Conservation (phyloP, 2,113 vertebrate species). For the Hippotragus niger region DNA sequence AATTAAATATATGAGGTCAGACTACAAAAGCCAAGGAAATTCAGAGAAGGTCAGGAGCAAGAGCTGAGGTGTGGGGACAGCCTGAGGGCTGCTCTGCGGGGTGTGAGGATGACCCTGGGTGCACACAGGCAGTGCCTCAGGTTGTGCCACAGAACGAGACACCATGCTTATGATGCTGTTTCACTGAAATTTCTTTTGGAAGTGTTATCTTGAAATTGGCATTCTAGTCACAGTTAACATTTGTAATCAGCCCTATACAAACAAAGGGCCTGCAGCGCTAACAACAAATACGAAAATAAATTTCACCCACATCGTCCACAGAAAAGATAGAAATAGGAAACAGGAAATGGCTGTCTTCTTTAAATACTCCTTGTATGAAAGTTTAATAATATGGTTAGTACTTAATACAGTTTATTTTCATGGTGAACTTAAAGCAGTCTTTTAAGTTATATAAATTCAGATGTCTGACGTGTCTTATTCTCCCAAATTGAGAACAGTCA, state of each 20-base stretch:
- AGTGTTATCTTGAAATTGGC: not conserved
- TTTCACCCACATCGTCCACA: not conserved
- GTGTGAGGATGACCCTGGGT: rapidly evolving
- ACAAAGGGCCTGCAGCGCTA: not conserved
- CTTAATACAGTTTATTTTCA: not conserved
- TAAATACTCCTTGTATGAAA: not conserved
- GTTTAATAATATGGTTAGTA: not conserved
- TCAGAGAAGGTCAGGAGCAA: not conserved
- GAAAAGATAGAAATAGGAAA: not conserved
- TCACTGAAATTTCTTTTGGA: not conserved
- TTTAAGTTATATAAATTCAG: not conserved
- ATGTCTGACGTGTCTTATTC: not conserved
- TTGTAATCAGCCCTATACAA: not conserved
- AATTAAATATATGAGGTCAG: not conserved
- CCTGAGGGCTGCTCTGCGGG: not conserved
- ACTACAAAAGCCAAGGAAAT: not conserved
- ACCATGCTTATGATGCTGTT: rapidly evolving
- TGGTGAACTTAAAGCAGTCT: not conserved
- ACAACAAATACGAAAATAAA: not conserved
- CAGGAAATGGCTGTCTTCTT: not conserved
- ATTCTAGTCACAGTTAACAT: not conserved
- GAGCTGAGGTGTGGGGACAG: rapidly evolving
- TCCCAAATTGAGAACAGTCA: not conserved
- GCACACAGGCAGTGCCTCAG: rapidly evolving
- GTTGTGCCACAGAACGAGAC: not conserved